Evolutionary conservation across 2,113 vertebrate genomes (phyloP).

Genomic region (Cryptoleucopteryx plumbea): DNA sequence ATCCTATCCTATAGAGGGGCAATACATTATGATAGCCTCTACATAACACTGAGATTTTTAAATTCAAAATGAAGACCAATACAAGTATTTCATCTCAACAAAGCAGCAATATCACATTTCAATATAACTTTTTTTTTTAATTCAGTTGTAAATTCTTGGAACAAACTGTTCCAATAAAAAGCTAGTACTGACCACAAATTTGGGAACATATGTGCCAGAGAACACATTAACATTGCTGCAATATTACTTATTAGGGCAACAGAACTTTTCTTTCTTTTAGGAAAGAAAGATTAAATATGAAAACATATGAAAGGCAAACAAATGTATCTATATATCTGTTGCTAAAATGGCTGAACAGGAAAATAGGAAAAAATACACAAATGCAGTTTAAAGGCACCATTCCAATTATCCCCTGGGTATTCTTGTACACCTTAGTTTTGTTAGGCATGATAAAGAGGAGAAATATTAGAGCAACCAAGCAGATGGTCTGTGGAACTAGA

Average conservation of each 20-base stretch:
- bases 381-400: neutral
- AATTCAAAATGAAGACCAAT: neutral
- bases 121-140: neutral
- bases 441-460: neutral
- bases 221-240: neutral
- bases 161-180: neutral
- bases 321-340: neutral
- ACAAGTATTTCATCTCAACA: neutral
- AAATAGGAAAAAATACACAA: neutral
- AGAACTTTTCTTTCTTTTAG: neutral
- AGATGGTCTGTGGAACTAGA: conserved; percentile 54
- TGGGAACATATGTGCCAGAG: neutral
- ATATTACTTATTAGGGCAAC: neutral
- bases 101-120: neutral
- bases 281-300: neutral
- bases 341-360: neutral
- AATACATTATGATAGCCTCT: neutral
- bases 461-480: conserved; percentile 40
- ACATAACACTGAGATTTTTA: neutral
- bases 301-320: neutral
- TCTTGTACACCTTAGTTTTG: conserved; percentile 24
- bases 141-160: neutral
- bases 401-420: neutral
- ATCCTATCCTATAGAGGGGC: neutral
- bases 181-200: neutral